phyloP scores from a whole-genome alignment of 2,888 invertebrate species.

The Nezara viridula region DNA sequence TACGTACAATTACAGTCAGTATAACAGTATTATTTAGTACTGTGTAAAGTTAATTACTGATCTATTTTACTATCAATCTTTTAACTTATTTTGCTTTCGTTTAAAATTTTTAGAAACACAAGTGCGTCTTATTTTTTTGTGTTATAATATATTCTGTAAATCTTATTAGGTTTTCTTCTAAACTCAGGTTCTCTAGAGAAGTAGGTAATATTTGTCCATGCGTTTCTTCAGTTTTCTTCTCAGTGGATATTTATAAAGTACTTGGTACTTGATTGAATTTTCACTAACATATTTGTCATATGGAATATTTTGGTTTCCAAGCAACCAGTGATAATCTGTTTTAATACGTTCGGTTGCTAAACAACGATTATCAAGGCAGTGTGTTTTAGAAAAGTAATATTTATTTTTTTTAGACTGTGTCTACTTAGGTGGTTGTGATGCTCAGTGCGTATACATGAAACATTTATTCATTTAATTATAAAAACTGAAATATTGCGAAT shows the following conservation, averaged over 20 bases:
- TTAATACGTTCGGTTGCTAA: background rate
- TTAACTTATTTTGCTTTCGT: too few species aligned
- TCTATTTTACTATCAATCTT: too few species aligned
- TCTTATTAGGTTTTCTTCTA: too few species aligned
- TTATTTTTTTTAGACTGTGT: background rate
- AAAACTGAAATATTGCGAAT: background rate
- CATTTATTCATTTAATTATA: background rate
- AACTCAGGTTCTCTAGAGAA: too few species aligned
- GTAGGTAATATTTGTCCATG: too few species aligned
- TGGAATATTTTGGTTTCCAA: background rate
- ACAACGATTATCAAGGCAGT: background rate
- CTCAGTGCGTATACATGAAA: background rate
- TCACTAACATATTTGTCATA: background rate
- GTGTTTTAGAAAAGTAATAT: background rate
- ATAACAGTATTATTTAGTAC: too few species aligned
- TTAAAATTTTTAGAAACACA: too few species aligned
- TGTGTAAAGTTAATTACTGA: too few species aligned
- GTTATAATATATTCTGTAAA: too few species aligned
- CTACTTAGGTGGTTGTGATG: background rate
- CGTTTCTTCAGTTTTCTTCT: background rate
- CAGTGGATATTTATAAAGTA: too few species aligned
- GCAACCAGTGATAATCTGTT: background rate
- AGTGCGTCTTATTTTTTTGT: too few species aligned
- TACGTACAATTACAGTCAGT: too few species aligned
- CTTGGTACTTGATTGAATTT: background rate